Evolutionary conservation across 2,888 invertebrate genomes (phyloP), one percentile per base, ranked within the genome.

Genomic region (Cheilosia soror): DNA sequence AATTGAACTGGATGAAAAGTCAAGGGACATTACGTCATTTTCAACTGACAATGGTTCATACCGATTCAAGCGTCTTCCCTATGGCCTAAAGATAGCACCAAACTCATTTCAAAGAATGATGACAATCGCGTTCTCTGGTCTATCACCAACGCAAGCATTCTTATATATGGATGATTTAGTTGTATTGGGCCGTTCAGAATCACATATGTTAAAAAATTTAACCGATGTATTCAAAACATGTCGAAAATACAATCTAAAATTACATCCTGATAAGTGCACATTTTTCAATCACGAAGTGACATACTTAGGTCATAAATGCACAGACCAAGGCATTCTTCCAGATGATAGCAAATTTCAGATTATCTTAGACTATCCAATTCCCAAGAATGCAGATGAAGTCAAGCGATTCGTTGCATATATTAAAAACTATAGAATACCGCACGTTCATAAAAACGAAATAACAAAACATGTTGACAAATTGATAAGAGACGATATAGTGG

Each of bases 91-190:
- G 13, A 81, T 71, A 42, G 57, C 47, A 4, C 51, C 71, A 68
- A 66, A 87, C 2, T 87, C 86, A 69, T 89, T 89, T 62, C 81
- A 76, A 76, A 13, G 89, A 75, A 88, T 89, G 88, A 88, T 89
- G 89, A 63, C 85, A 49, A 37, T 49, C 11, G 72, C 51, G 13
- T 62, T 89, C 68, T 65, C 87, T 4, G 87, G 87, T 13, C 13
- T 87, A 49, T 55, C 73, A 25, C 88, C 87, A 29, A 71, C 75
- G 4, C 71, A 63, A 79, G 77, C 87, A 66, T 88, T 88, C 53
- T 66, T 88, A 20, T 88, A 88, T 58, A 87, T 88, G 84, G 88
- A 88, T 80, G 87, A 88, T 68, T 58, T 87, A 42, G 79, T 87
- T 20, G 88, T 88, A n/a, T 87, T 85, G 6, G 87, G 88, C n/a